Conservation (phyloP, 2,113 vertebrate species). For the Ia io region DNA sequence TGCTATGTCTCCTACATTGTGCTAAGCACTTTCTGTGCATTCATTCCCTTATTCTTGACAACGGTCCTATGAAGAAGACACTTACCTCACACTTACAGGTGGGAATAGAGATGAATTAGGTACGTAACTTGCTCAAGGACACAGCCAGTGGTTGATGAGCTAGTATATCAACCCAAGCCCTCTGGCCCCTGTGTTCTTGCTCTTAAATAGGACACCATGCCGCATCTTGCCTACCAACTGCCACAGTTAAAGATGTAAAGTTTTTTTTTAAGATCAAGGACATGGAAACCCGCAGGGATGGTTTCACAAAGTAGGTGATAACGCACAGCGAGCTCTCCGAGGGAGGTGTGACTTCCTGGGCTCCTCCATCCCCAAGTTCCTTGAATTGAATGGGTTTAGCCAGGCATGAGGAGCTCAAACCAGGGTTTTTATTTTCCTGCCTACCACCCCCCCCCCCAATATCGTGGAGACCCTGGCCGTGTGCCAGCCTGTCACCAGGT, state of each 20-base stretch:
- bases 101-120: neutral
- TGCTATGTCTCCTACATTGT: neutral
- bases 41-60: neutral
- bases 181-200: neutral
- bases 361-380: neutral
- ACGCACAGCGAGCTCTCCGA: neutral
- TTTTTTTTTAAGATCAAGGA: constrained; percentile 55
- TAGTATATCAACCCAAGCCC: neutral
- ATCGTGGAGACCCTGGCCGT: neutral
- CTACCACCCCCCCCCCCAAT: too few relatives aligned
- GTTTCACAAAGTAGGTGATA: constrained; percentile 35
- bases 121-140: neutral
- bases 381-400: neutral
- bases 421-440: neutral
- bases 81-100: neutral
- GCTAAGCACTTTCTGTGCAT: neutral
- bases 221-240: neutral
- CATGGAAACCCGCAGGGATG: neutral
- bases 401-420: neutral
- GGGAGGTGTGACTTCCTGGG: neutral
- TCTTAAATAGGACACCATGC: neutral
- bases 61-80: neutral
- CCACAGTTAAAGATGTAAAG: neutral
- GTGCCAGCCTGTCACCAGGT: neutral
- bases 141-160: neutral